Evolutionary conservation across 2,797 vertebrate species (phyloP).

Genomic region (Hyperoplus immaculatus): DNA sequence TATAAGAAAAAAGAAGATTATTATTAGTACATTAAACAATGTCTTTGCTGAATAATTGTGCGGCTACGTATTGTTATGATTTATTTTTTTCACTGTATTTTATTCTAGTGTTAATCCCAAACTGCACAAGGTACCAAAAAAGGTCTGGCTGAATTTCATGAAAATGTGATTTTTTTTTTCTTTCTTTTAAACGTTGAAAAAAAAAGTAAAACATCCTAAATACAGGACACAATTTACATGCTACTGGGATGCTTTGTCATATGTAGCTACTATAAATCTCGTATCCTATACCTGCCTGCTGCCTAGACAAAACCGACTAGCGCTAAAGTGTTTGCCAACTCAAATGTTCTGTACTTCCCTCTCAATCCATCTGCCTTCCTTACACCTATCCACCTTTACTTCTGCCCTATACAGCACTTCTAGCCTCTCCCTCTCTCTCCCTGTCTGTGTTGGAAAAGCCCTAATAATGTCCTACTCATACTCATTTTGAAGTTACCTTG

Average conservation of each 20-base stretch:
- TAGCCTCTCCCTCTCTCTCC: conserved; percentile 53
- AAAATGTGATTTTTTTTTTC: background rate
- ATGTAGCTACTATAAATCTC: background rate
- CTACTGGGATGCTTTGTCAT: background rate
- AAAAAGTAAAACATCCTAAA: too few relatives aligned
- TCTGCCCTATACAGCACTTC: conserved; percentile 61
- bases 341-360: conserved; percentile 29
- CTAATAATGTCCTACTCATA: too few relatives aligned
- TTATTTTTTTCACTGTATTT: background rate
- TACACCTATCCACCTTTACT: background rate
- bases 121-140: background rate
- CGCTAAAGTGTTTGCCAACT: conserved; percentile 37
- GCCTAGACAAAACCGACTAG: conserved; percentile 29
- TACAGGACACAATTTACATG: too few relatives aligned
- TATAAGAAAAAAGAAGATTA: background rate
- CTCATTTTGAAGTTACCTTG: too few relatives aligned
- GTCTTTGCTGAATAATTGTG: background rate
- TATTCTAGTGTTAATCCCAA: background rate
- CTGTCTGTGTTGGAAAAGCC: conserved; percentile 17
- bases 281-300: background rate
- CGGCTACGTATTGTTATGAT: background rate
- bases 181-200: too few relatives aligned
- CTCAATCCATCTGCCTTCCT: conserved; percentile 13
- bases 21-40: background rate
- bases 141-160: background rate